Evolutionary conservation across 1,140 invertebrate species (phyloP).

Genomic region (Drosophila mauritiana): DNA sequence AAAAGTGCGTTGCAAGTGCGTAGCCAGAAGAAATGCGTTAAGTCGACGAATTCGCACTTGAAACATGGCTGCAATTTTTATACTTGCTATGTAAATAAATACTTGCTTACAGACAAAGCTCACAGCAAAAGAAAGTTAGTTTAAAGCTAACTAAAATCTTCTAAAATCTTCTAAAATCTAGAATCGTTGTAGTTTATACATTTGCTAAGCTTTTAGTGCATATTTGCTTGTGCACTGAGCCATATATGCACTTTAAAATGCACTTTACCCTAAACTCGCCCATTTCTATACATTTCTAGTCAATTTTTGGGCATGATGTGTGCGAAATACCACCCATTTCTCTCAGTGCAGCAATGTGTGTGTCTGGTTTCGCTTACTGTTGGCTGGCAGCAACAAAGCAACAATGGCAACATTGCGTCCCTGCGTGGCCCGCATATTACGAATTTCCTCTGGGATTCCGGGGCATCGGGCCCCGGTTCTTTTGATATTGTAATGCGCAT

Average conservation of each 20-base stretch:
- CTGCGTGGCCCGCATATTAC: slow-evolving; percentile 50
- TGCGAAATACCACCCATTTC: neutral
- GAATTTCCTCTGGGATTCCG: slow-evolving; percentile 67
- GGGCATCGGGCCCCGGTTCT: slow-evolving; percentile 44
- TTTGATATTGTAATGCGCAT: slow-evolving; percentile 81
- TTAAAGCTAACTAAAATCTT: no score
- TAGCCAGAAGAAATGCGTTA: neutral
- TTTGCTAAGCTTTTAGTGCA: no score
- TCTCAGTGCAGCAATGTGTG: slow-evolving; percentile 8
- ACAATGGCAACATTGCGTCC: slow-evolving; percentile 25
- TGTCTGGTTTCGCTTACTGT: slow-evolving; percentile 7
- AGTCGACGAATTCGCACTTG: slow-evolving; percentile 1
- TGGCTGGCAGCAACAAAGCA: neutral
- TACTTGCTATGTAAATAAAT: no score
- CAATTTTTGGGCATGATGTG: no score
- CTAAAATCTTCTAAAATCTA: no score
- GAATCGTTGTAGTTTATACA: no score
- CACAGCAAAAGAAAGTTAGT: no score
- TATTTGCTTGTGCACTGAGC: no score
- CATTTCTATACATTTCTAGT: no score
- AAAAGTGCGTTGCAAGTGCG: slow-evolving; percentile 39
- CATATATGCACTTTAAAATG: no score
- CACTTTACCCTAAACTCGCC: no score
- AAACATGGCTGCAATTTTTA: neutral
- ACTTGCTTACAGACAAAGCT: no score